Base-by-base conservation (phyloP, 1,140 invertebrate species). In the Saxidomus purpurata region DNA sequence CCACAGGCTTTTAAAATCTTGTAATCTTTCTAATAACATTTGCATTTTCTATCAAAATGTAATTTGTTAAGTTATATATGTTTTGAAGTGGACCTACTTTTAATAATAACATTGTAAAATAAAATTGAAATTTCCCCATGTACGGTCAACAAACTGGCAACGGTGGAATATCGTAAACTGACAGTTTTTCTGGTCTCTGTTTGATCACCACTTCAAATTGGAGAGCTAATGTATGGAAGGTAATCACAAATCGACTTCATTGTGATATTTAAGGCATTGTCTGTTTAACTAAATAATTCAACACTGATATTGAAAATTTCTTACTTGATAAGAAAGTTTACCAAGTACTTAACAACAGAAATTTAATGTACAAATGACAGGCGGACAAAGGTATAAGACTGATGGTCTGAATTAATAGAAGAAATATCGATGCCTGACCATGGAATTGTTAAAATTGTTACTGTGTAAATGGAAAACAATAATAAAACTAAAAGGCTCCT, bases 231-330 rank as follows among this genome's bases (percentile, higher is more conserved):
- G 34, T 71, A 38, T 1, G 36, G 9, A 71, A 71, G 17, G 67
- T 28, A 36, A 71, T 71, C 67, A 38, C 11, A 71, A 36, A 38
- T 38, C 15, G 34, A 71, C 36, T 28, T 31, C 67, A 71, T 71
- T 36, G 67, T 71, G 34, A 38, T 71, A 38, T 71, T 71, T 40
- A 4, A 36, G 15, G 34, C 67, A 71, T 71, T 71, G 67, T 71
- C 67, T 31, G 17, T 36, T 38, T 17, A 22, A 36, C 63, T 34
- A 8, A n/a, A 67, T 67, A 67, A 1, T 19, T 38, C 67, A 71
- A 38, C 25, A 63, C 19, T n/a, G n/a, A 63, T 25, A 63, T 43
- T 43, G 59, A 28, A 63, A 63, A 63, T 28, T 9, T 28, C n/a
- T 63, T 63, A 25, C 25, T 15, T 28, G 25, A 63, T 63, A 63